phyloP scores from a whole-genome alignment of 2,113 vertebrate species.

The Eulemur rufifrons region DNA sequence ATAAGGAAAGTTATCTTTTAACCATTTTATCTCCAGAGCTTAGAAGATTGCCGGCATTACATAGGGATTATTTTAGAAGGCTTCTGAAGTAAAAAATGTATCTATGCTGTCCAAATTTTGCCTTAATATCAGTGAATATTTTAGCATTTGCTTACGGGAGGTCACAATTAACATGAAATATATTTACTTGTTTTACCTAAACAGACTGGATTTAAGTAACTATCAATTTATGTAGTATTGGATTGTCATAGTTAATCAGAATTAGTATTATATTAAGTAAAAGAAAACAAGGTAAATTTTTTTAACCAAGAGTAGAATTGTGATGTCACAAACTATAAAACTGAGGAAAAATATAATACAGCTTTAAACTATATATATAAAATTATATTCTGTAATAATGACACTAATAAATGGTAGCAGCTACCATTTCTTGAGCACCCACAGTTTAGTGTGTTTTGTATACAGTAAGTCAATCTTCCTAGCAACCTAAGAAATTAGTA shows the following conservation, averaged over 20 bases:
- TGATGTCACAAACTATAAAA: not conserved
- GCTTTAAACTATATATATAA: constrained; percentile 57
- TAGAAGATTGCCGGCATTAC: not conserved
- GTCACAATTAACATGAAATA: not conserved
- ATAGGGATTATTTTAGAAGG: not conserved
- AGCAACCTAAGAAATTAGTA: not conserved
- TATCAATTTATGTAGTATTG: not conserved
- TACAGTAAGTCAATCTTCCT: not conserved
- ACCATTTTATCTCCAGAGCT: not conserved
- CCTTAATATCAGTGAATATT: not conserved
- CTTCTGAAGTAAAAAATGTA: not conserved
- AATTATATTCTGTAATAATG: constrained; percentile 54
- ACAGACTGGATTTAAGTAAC: not conserved
- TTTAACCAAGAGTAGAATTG: not conserved
- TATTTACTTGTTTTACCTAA: not conserved
- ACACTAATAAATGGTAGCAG: not conserved
- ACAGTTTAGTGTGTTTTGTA: not conserved
- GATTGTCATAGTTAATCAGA: not conserved
- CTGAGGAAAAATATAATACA: not conserved
- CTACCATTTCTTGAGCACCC: not conserved
- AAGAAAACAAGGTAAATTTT: not conserved
- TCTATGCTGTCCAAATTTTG: not conserved
- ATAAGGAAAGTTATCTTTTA: not conserved
- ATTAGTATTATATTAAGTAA: not conserved
- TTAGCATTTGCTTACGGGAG: not conserved